These are phyloP conservation scores for Platygyra sinensis DNA, from an alignment of 64 coral and sea anemone species.

Conservation along the genomic window DNA sequence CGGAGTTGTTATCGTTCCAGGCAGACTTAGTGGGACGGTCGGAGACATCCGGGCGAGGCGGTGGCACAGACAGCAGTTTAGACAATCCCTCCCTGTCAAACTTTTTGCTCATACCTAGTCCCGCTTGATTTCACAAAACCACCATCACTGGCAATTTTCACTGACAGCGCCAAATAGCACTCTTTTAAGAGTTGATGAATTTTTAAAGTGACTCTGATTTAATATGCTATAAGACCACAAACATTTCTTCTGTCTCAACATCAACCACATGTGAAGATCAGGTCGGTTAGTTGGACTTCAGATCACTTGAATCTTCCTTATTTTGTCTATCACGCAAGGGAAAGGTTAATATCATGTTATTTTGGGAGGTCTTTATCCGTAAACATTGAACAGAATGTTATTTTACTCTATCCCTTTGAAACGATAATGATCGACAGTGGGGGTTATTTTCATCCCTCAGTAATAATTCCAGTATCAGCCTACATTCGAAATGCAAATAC, in stretches of 20 bases:
- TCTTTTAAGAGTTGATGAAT: conserved; percentile 12
- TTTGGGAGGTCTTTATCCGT: conserved; percentile 3
- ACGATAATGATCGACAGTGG: not conserved
- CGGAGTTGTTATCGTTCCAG: conserved; percentile 20
- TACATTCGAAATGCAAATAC: no score
- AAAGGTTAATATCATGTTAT: not conserved
- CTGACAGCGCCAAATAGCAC: conserved; percentile 4
- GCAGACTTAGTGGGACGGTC: not conserved
- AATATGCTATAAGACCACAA: conserved; percentile 1
- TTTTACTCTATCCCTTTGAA: not conserved
- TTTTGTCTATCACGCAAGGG: not conserved
- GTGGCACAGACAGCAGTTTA: not conserved
- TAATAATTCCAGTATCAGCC: not conserved
- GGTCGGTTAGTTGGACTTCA: not conserved
- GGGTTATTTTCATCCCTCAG: not conserved
- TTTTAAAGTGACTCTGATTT: conserved; percentile 12
- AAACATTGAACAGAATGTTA: not conserved
- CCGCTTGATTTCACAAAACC: not conserved
- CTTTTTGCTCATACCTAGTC: not conserved
- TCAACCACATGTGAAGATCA: not conserved
- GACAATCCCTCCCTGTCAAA: no score
- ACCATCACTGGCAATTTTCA: not conserved
- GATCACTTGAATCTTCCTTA: not conserved
- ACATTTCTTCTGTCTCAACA: not conserved
- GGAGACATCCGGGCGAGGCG: not conserved